A percentile compares a stretch with the other conserved stretches of the same genome.
Evolutionary conservation across 2,888 invertebrate species (phyloP).

Genomic region (Blomia tropicalis): DNA sequence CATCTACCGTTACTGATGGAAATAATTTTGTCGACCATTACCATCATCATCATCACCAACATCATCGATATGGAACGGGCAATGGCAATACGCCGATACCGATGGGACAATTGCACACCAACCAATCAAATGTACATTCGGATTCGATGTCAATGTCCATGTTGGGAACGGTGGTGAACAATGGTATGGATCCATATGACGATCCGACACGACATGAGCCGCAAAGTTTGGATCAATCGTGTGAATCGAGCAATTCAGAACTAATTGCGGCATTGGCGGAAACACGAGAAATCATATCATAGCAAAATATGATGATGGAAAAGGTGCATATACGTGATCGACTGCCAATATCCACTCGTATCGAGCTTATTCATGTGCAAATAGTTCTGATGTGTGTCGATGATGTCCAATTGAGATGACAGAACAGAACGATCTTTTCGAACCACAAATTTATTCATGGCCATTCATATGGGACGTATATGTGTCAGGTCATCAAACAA

Average conservation of each 20-base stretch:
- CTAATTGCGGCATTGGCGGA: constrained; percentile 29
- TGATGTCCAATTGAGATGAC: too few species aligned
- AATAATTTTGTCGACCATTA: neutral
- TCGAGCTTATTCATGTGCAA: constrained; percentile 7
- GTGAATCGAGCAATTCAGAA: constrained; percentile 27
- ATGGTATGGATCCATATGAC: neutral
- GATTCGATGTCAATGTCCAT: neutral
- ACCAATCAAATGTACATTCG: neutral
- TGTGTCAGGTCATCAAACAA: too few species aligned
- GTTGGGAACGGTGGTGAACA: neutral
- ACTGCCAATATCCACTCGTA: neutral
- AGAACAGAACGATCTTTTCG: too few species aligned
- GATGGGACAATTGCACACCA: too few species aligned
- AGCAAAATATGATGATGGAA: neutral
- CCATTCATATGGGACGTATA: too few species aligned
- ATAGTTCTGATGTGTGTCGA: neutral
- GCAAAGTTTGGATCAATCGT: constrained; percentile 21
- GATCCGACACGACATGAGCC: constrained; percentile 25
- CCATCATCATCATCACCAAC: too few species aligned
- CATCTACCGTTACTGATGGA: neutral
- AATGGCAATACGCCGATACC: neutral
- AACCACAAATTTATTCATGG: too few species aligned
- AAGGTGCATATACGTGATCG: neutral
- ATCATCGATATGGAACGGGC: neutral
- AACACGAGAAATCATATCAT: constrained; percentile 28